Evolutionary conservation across 2,888 invertebrate genomes (phyloP), one percentile per base, ranked within the genome.

Genomic region (Hyles lineata): DNA sequence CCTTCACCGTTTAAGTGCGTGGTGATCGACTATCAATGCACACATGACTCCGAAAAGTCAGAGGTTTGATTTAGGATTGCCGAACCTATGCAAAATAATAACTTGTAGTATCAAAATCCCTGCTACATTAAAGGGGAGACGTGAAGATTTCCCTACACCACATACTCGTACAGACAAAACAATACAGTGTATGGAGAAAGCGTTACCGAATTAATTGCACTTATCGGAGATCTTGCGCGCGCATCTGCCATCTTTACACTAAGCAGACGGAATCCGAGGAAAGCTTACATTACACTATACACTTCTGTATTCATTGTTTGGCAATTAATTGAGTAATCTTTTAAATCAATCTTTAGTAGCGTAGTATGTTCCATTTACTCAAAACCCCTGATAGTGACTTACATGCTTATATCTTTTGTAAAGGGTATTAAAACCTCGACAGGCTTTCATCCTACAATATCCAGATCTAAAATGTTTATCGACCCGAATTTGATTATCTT

Each of bases 151-250:
- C 60, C 25, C 60, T 58, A 62, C 25, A 61, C 29, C n/a, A 8
- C 61, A 29, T 32, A 72, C 72, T 62, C 11, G 43, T 71, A 70
- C 35, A 73, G 72, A 74, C 72, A 62, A 72, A 72, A 60, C 75
- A 70, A 55, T 74, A 32, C 35, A 43, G 11, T 61, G 72, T 43
- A 76, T 76, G 79, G 89, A 86, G 92, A 93, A 92, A 93, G 93
- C 92, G 92, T 91, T 92, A 87, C 91, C 78, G 87, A 91, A 90
- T 91, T 92, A 92, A 92, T 91, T 89, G 89, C 84, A 67, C 80
- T 77, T 87, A 87, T 88, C 87, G 81, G 80, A 80, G 79, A 85
- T 88, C 86, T 83, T 80, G 77, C 29, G 32, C 63, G 23, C 50
- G 67, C 63, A 74, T 76, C 75, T 78, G 82, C 88, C 82, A 90